Conservation (phyloP, 1,140 invertebrate species). For the Pseudomyrmex pallidus region DNA sequence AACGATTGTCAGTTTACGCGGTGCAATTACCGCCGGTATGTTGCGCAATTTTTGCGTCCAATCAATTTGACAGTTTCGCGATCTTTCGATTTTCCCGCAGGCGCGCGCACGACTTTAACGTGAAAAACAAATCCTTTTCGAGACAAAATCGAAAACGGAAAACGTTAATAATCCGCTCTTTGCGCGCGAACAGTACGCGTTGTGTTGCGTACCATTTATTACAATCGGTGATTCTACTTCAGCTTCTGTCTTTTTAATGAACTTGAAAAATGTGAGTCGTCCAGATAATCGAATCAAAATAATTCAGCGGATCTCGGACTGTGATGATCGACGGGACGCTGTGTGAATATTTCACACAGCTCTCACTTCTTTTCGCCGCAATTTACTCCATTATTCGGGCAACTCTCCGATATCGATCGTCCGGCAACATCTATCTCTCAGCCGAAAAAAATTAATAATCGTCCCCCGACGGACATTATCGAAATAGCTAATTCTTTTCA, state of each 20-base stretch:
- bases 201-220: too few relatives aligned
- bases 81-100: not conserved
- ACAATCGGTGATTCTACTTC: not conserved
- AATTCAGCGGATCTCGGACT: constrained; percentile 47
- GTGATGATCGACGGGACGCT: constrained; percentile 20
- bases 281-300: constrained; percentile 48
- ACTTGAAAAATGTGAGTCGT: constrained; percentile 53
- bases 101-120: not conserved
- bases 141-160: not conserved
- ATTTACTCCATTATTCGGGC: constrained; percentile 23
- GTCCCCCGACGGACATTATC: not conserved
- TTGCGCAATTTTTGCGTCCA: not conserved
- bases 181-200: too few relatives aligned
- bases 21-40: not conserved
- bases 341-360: constrained; percentile 33
- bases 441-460: constrained; percentile 63
- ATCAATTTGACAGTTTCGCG: not conserved
- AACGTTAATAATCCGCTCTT: not conserved
- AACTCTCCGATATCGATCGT: constrained; percentile 22
- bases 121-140: not conserved
- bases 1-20: not conserved
- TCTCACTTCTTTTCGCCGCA: constrained; percentile 24
- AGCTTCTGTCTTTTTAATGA: constrained; percentile 37
- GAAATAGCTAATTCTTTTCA: too few relatives aligned
- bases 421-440: too few relatives aligned